A percentile compares a stretch with the other conserved stretches of the same genome.
Conservation (phyloP, 2,888 invertebrate species). For the Drosophila ezoana region DNA sequence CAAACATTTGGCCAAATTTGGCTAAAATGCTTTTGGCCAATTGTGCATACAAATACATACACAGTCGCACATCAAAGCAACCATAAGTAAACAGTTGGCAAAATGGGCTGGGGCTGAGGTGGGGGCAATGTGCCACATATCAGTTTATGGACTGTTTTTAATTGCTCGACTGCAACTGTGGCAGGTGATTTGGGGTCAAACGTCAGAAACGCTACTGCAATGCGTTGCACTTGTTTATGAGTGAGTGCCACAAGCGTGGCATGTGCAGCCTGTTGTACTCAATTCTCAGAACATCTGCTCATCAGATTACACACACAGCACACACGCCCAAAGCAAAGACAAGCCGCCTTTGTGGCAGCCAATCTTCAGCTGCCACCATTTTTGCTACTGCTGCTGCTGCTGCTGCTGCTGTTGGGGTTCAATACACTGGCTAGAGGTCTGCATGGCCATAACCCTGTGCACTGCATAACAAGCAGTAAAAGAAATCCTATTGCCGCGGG, state of each 20-base stretch:
- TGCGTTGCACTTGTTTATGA: conserved; percentile 57
- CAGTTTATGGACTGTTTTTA: conserved; percentile 49
- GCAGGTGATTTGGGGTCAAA: conserved; percentile 81
- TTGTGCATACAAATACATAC: conserved; percentile 57
- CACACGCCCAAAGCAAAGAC: conserved; percentile 44
- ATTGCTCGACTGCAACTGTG: conserved; percentile 50
- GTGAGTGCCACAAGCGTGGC: conserved; percentile 20
- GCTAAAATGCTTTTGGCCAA: conserved; percentile 48
- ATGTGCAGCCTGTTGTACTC: conserved; percentile 42
- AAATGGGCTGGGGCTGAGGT: background rate
- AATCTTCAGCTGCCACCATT: conserved; percentile 24
- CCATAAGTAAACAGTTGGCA: conserved; percentile 18
- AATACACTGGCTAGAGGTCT: conserved; percentile 44
- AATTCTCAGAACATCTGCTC: conserved; percentile 69
- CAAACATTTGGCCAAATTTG: conserved; percentile 75
- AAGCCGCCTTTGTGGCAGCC: conserved; percentile 28
- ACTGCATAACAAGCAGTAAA: conserved; percentile 52
- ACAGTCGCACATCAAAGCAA: conserved; percentile 36
- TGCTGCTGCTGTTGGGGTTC: conserved; percentile 38
- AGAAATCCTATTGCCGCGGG: conserved; percentile 32
- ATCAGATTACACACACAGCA: conserved; percentile 56
- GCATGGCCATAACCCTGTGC: conserved; percentile 5
- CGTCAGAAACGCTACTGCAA: conserved; percentile 43
- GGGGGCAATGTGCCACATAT: conserved; percentile 54
- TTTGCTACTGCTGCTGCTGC: conserved; percentile 2